phyloP scores from a whole-genome alignment of 2,888 invertebrate genomes.

The Arenicola marina region DNA sequence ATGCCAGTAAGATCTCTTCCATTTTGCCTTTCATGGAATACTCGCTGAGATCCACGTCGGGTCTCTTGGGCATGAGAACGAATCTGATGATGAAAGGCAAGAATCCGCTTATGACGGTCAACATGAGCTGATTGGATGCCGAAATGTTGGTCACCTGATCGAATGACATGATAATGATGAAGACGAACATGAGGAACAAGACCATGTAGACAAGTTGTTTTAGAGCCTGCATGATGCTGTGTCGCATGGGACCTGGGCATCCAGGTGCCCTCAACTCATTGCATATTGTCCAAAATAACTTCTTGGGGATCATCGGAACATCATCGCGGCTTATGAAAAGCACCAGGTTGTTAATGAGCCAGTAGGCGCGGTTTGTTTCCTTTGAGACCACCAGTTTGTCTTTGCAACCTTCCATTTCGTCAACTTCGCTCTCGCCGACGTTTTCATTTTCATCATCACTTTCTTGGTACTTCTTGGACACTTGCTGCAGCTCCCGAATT shows the following conservation, averaged over 20 bases:
- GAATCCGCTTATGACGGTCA: not conserved
- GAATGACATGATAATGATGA: not conserved
- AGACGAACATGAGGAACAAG: not conserved
- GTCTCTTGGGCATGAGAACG: not conserved
- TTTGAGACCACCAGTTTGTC: not conserved
- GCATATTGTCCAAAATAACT: not conserved
- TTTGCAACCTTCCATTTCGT: not conserved
- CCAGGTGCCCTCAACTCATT: not conserved
- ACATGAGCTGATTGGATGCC: not conserved
- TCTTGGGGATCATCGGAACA: not conserved
- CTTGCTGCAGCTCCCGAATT: not conserved
- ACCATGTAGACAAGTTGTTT: constrained; percentile 1
- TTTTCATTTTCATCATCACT: not conserved
- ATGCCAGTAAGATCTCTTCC: not conserved
- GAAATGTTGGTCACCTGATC: not conserved
- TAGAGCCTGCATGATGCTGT: not conserved
- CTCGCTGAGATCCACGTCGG: constrained; percentile 1
- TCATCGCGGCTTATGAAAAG: not conserved
- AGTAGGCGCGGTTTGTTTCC: not conserved
- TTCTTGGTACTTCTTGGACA: not conserved
- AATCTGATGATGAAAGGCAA: constrained; percentile 2
- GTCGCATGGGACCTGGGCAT: not conserved
- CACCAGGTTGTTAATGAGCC: not conserved
- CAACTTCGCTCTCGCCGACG: not conserved
- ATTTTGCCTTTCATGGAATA: constrained; percentile 2